These are phyloP conservation scores for Fregetta grallaria DNA, from an alignment of 2,113 vertebrate genomes.

Conservation along the genomic window DNA sequence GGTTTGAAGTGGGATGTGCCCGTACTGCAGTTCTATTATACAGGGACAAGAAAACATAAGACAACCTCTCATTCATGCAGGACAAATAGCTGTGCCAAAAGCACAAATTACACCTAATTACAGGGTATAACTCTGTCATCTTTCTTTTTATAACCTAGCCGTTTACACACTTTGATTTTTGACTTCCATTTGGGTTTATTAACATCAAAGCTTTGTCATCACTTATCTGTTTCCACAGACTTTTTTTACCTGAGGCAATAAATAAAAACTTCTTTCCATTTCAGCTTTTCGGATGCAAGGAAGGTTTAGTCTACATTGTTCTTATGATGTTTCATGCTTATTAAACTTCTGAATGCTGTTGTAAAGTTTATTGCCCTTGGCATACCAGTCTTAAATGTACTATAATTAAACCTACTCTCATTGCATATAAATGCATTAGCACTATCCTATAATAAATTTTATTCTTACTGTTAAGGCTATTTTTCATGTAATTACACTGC, in stretches of 20 bases:
- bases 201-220: conserved; percentile 85
- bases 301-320: conserved; percentile 67
- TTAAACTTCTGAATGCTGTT: conserved; percentile 65
- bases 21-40: conserved; percentile 55
- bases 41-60: conserved; percentile 66
- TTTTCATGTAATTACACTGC: conserved; percentile 43
- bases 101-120: conserved; percentile 82
- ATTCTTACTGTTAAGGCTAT: conserved; percentile 43
- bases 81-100: conserved; percentile 77
- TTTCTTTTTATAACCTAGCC: conserved; percentile 77
- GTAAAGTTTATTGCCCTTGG: conserved; percentile 67
- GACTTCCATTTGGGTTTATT: conserved; percentile 82
- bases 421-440: conserved; percentile 44
- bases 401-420: conserved; percentile 63
- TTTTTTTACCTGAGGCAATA: conserved; percentile 75
- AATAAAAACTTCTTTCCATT: conserved; percentile 73
- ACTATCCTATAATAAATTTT: conserved; percentile 38
- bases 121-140: conserved; percentile 77
- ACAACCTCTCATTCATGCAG: conserved; percentile 73
- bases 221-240: conserved; percentile 75
- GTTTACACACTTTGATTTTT: conserved; percentile 81
- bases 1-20: conserved; percentile 57
- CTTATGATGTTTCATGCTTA: conserved; percentile 65
- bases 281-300: conserved; percentile 64
- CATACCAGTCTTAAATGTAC: conserved; percentile 53